Evolutionary conservation across 2,888 invertebrate genomes (phyloP).

Genomic region (Mythimna impura): DNA sequence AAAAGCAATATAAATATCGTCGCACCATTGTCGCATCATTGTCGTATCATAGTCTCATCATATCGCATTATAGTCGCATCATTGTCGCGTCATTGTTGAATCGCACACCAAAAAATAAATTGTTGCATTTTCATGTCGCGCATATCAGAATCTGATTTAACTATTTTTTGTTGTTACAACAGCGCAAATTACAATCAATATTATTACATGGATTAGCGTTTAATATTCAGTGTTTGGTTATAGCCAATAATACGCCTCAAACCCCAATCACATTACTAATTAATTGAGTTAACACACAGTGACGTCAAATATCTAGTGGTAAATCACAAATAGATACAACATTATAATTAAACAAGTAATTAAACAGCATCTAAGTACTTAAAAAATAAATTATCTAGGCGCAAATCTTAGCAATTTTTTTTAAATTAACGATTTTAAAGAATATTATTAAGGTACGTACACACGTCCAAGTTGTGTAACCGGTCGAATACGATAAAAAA

Average conservation of each 20-base stretch:
- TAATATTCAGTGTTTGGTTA: slow-evolving; percentile 18
- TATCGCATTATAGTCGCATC: too few relatives aligned
- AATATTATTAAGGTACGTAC: too few relatives aligned
- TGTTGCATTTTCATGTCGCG: not conserved
- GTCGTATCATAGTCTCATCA: too few relatives aligned
- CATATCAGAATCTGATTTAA: not conserved
- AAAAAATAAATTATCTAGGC: not conserved
- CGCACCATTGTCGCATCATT: too few relatives aligned
- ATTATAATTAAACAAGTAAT: not conserved
- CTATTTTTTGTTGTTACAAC: not conserved
- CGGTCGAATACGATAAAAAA: too few relatives aligned
- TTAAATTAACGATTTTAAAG: too few relatives aligned
- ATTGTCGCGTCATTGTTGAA: too few relatives aligned
- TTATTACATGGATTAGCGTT: slow-evolving; percentile 1
- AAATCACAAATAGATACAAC: slow-evolving; percentile 7
- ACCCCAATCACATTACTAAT: slow-evolving; percentile 20
- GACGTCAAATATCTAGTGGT: slow-evolving; percentile 5
- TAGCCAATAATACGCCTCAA: slow-evolving; percentile 19
- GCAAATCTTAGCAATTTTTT: not conserved
- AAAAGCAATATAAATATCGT: too few relatives aligned
- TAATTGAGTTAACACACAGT: slow-evolving; percentile 12
- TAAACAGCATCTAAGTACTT: not conserved
- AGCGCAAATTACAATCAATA: not conserved
- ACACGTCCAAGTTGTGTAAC: too few relatives aligned
- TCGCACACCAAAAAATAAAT: too few relatives aligned